Evolutionary conservation across 2,797 vertebrate genomes (phyloP).

Genomic region (Clangula hyemalis): DNA sequence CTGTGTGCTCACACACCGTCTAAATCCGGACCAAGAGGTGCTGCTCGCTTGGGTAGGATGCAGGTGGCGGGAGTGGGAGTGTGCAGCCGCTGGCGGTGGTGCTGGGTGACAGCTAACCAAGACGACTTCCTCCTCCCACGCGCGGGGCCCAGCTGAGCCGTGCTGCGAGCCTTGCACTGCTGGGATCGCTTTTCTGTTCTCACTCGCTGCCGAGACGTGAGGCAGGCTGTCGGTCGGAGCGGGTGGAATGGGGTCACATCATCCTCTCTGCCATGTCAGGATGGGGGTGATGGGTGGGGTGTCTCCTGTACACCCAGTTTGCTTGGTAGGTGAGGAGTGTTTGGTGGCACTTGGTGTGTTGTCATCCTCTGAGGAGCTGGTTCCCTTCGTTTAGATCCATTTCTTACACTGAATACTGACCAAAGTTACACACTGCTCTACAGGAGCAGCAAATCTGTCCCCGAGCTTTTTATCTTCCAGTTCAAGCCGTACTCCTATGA

Average conservation of each 20-base stretch:
- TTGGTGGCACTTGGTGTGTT: background rate
- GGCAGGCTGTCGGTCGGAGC: background rate
- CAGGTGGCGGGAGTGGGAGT: constrained; percentile 58
- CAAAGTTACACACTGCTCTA: background rate
- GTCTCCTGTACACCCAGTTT: background rate
- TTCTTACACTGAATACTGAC: background rate
- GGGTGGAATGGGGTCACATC: constrained; percentile 28
- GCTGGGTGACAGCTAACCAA: constrained; percentile 52
- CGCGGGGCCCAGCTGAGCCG: background rate
- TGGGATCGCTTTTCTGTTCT: background rate
- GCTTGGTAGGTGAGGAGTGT: background rate
- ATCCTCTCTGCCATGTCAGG: background rate
- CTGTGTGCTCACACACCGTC: background rate
- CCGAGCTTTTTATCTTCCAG: background rate
- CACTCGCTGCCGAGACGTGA: background rate
- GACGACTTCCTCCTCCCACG: constrained; percentile 67
- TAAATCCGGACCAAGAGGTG: constrained; percentile 38
- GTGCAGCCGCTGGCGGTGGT: background rate
- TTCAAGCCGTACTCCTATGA: background rate
- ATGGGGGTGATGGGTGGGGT: background rate
- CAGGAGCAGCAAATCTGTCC: background rate
- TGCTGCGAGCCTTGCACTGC: background rate
- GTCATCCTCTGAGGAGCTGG: background rate
- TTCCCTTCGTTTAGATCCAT: background rate
- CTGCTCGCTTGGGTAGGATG: constrained; percentile 3